phyloP scores from a whole-genome alignment of 2,113 vertebrate genomes.

The Cebidichthys violaceus region DNA sequence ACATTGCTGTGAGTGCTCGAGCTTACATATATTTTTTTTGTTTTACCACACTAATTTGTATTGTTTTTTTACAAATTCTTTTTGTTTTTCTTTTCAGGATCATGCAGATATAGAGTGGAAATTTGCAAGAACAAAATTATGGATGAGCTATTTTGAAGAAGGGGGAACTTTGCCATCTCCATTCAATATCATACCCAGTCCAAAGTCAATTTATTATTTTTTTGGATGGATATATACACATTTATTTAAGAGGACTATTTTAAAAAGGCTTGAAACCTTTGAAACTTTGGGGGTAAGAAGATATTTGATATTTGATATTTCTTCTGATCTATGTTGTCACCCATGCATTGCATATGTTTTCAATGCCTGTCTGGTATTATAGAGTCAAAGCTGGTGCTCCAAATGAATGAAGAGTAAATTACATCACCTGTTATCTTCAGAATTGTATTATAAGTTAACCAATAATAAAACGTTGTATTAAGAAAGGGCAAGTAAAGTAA shows the following conservation, averaged over 20 bases:
- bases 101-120: conserved; percentile 99
- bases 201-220: conserved; percentile 94
- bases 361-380: neutral
- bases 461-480: conserved; percentile 7
- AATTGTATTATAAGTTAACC: conserved; percentile 11
- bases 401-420: neutral
- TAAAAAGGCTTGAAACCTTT: conserved; percentile 89
- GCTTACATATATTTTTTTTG: neutral
- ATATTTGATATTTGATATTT: neutral
- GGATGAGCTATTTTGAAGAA: conserved; percentile 99
- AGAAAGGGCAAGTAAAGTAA: conserved; percentile 8
- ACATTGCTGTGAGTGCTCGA: conserved; percentile 92
- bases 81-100: conserved; percentile 84
- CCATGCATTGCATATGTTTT: neutral
- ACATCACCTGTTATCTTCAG: conserved; percentile 1
- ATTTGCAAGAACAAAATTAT: conserved; percentile 98
- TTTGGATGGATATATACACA: conserved; percentile 88
- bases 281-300: conserved; percentile 92
- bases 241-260: conserved; percentile 86
- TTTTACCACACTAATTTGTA: conserved; percentile 1
- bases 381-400: neutral
- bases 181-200: conserved; percentile 97
- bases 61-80: conserved; percentile 12
- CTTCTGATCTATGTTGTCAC: neutral
- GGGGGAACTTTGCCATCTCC: conserved; percentile 96